These are phyloP conservation scores for Mycteria americana DNA, from an alignment of 2,797 vertebrate species.

Conservation along the genomic window DNA sequence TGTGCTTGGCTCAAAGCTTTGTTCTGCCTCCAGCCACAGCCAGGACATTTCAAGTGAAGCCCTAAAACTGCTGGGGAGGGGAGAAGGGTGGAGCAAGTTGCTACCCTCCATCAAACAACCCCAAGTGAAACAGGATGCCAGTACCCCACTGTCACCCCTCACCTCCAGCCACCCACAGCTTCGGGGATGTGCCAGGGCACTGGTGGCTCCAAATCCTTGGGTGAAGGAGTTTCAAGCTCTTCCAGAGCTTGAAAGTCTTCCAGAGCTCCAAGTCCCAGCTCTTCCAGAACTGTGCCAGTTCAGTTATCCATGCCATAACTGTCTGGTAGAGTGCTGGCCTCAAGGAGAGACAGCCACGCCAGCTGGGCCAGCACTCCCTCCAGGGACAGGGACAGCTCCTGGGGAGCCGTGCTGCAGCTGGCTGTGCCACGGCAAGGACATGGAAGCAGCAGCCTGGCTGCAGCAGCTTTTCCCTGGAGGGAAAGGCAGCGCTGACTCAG, in stretches of 20 bases:
- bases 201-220: not conserved
- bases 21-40: not conserved
- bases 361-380: fast-evolving
- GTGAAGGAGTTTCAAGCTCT: not conserved
- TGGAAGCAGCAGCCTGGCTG: not conserved
- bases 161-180: fast-evolving
- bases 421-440: not conserved
- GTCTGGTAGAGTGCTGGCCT: not conserved
- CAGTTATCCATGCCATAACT: fast-evolving
- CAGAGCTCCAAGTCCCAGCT: not conserved
- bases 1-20: not conserved
- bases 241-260: too few relatives aligned
- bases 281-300: not conserved
- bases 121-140: not conserved
- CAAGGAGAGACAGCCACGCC: not conserved
- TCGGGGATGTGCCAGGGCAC: fast-evolving
- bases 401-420: not conserved
- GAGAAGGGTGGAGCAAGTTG: not conserved
- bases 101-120: not conserved
- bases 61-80: not conserved
- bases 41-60: not conserved
- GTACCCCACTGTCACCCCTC: not conserved
- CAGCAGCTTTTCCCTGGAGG: not conserved
- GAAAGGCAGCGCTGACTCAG: not conserved
- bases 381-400: fast-evolving